Evolutionary conservation across 2,113 vertebrate genomes (phyloP), one percentile per base, ranked within the genome.

Genomic region (Rissa tridactyla): DNA sequence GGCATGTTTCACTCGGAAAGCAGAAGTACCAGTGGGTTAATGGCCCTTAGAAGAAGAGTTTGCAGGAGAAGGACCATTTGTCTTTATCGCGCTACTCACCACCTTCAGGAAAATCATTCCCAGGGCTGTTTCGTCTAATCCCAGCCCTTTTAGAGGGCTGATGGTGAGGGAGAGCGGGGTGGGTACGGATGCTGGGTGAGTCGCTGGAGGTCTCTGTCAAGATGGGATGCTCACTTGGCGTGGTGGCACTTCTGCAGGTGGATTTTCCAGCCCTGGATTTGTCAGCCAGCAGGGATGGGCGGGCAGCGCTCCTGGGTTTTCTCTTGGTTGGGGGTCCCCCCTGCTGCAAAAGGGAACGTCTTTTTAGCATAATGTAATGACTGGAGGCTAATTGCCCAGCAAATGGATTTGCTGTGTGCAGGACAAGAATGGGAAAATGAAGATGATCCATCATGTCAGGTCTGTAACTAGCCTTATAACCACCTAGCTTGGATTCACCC

Each of bases 331-430:
- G 25, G 65, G 86, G 38, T 91, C 71, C 65, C 42, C 36, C 30
- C 42, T 8, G 8, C 73, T 75, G 90, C 87, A 40, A 70, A 29
- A 90, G 36, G 44, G 46, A 70, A 30, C 0, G 0, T 72, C 44
- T 0, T 10, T 76, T 78, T 88, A 88, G 82, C 60, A 58, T 94
- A 83, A 90, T 81, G 64, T 61, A 83, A 82, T 81, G 82, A 62
- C 91, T 86, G 80, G 64, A 90, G 88, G 90, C 92, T 94, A 96
- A 96, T 95, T 96, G 88, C 86, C 91, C 88, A 92, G 92, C 88
- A 96, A 96, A 96, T 97, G 82, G 92, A 83, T 94, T 86, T 81
- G 82, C 96, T 96, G 64, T 75, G 40, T 73, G 95, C 58, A 13
- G 94, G 92, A 78, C 68, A 70, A 91, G 72, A 70, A 22, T 42